These are phyloP conservation scores for Cydia strobilella DNA, from an alignment of 1,140 invertebrate species.

Conservation along the genomic window DNA sequence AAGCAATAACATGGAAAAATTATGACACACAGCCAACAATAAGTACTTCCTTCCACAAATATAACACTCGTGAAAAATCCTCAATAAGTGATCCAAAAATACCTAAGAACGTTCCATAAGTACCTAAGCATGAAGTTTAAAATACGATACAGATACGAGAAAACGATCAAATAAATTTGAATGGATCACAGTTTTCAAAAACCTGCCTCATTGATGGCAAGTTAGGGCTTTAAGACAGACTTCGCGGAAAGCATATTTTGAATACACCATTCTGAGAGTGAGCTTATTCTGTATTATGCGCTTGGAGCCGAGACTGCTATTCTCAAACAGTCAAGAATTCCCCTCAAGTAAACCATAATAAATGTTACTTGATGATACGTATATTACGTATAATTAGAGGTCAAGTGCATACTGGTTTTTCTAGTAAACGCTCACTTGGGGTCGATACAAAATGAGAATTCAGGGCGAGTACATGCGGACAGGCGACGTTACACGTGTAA, in stretches of 20 bases:
- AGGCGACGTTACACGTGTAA: constrained; percentile 64
- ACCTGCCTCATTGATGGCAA: not conserved
- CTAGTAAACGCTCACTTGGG: not conserved
- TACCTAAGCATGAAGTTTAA: not conserved
- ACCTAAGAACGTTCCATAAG: not conserved
- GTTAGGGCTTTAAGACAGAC: constrained; percentile 49
- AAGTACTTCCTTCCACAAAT: not conserved
- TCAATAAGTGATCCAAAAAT: not conserved
- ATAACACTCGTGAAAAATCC: not conserved
- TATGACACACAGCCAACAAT: not conserved
- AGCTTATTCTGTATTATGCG: constrained; percentile 44
- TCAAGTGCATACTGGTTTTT: not conserved
- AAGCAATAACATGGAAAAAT: not conserved
- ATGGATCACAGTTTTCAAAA: not conserved
- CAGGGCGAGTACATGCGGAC: constrained; percentile 49
- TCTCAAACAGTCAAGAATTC: constrained; percentile 21
- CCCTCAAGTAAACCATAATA: no score
- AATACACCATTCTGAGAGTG: constrained; percentile 43
- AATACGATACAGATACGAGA: not conserved
- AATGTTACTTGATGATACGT: no score
- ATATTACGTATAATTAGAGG: not conserved
- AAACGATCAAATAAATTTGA: constrained; percentile 18
- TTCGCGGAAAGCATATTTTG: constrained; percentile 46
- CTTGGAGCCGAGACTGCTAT: constrained; percentile 15
- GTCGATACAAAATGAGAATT: not conserved